A percentile compares a stretch with the other conserved stretches of the same genome.
These are phyloP conservation scores for Albula goreensis DNA, from an alignment of 2,113 vertebrate species.

Conservation along the genomic window DNA sequence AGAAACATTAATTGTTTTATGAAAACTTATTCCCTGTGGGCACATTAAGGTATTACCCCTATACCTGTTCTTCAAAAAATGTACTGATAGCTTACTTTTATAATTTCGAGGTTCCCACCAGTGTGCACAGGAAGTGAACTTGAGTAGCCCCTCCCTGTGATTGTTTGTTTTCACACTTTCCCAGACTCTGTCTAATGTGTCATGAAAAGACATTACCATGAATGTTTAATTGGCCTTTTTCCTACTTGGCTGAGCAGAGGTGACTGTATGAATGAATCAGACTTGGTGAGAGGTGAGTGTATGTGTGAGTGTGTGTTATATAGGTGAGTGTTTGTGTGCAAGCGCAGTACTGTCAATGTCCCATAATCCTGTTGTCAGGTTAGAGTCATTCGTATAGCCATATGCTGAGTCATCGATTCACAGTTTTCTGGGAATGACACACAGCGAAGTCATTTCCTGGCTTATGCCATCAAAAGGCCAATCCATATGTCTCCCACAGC, in stretches of 20 bases:
- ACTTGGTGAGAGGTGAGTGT: not conserved
- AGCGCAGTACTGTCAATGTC: not conserved
- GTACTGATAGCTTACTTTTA: not conserved
- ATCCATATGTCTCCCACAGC: not conserved
- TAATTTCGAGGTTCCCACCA: not conserved
- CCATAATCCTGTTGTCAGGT: not conserved
- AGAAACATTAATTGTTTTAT: not conserved
- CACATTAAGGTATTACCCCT: not conserved
- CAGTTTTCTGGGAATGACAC: not conserved
- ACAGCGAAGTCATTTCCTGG: not conserved
- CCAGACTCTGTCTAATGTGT: no score
- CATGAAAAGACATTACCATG: no score
- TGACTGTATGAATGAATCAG: not conserved
- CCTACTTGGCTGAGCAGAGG: not conserved
- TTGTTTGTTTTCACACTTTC: not conserved
- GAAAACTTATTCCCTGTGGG: not conserved
- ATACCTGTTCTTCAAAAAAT: not conserved
- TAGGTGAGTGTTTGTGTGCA: no score
- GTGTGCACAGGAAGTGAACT: not conserved
- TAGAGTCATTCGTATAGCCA: not conserved
- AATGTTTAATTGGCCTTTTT: no score
- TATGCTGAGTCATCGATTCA: not conserved
- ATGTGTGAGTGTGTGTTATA: not conserved
- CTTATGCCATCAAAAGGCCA: not conserved
- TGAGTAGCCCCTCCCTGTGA: not conserved